These are phyloP conservation scores for Tragelaphus scriptus DNA, from an alignment of 2,113 vertebrate species.

Conservation along the genomic window DNA sequence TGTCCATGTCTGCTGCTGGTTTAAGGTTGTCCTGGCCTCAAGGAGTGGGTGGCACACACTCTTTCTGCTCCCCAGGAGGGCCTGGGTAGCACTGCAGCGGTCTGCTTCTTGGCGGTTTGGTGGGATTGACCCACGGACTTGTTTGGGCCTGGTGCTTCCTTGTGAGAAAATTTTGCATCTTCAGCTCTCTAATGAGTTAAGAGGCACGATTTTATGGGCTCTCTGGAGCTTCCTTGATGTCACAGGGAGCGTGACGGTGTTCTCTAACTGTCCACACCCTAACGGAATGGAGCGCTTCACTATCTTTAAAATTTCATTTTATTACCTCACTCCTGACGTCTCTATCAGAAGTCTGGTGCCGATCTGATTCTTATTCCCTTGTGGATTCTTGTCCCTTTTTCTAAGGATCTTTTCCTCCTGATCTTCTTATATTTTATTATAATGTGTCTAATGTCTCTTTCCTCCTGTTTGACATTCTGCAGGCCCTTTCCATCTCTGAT, in stretches of 20 bases:
- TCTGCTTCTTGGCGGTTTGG: neutral
- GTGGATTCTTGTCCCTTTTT: neutral
- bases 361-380: neutral
- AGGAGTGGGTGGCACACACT: neutral
- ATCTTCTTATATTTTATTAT: neutral
- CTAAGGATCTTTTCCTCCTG: too few species aligned
- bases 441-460: neutral
- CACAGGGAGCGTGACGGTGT: neutral
- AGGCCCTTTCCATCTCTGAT: too few species aligned
- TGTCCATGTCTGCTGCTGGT: too few species aligned
- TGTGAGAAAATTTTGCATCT: neutral
- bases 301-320: neutral
- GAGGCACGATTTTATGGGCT: neutral
- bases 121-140: neutral
- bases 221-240: too few species aligned
- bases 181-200: neutral
- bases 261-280: neutral
- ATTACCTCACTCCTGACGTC: neutral
- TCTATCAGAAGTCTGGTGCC: neutral
- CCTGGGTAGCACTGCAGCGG: rapidly evolving
- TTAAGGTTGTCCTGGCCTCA: neutral
- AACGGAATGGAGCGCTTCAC: neutral
- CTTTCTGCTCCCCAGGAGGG: neutral
- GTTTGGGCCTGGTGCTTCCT: neutral
- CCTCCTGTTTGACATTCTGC: neutral